Percentiles rank a stretch among this genome's conserved stretches.
These are phyloP conservation scores for Catonia carolina DNA, from an alignment of 2,888 invertebrate genomes.

Conservation along the genomic window DNA sequence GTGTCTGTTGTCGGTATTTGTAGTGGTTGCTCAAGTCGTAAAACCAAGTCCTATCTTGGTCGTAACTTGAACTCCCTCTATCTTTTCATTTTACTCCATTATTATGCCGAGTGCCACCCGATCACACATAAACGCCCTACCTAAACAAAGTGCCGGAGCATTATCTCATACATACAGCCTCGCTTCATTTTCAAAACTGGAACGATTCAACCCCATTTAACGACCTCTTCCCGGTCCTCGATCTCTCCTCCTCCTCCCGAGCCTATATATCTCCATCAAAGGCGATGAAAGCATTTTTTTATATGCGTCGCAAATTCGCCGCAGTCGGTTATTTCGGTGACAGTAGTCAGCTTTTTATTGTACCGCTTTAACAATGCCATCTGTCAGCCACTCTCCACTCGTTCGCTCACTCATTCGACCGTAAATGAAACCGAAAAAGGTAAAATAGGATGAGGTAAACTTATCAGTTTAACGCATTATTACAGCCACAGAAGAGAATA, in stretches of 20 bases:
- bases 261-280: constrained; percentile 16
- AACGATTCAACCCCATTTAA: constrained; percentile 14
- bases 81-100: constrained; percentile 17
- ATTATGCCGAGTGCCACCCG: constrained; percentile 3
- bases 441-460: too few species aligned
- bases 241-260: neutral
- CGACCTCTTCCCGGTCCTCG: constrained; percentile 8
- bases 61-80: constrained; percentile 14
- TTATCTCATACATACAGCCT: constrained; percentile 14
- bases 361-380: constrained; percentile 1
- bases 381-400: neutral
- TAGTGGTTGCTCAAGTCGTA: neutral
- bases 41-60: constrained; percentile 15
- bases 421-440: neutral
- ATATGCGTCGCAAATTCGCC: constrained; percentile 6
- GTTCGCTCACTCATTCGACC: neutral
- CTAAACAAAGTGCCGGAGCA: constrained; percentile 12
- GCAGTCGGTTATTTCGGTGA: constrained; percentile 1
- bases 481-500: too few species aligned
- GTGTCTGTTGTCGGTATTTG: too few species aligned
- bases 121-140: constrained; percentile 16
- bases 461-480: too few species aligned
- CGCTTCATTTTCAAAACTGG: constrained; percentile 7
- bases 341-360: constrained; percentile 2
- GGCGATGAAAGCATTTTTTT: constrained; percentile 8